A percentile compares a stretch with the other conserved stretches of the same genome.
phyloP scores from a whole-genome alignment of 2,888 invertebrate genomes.

The Criorhina ranunculi region DNA sequence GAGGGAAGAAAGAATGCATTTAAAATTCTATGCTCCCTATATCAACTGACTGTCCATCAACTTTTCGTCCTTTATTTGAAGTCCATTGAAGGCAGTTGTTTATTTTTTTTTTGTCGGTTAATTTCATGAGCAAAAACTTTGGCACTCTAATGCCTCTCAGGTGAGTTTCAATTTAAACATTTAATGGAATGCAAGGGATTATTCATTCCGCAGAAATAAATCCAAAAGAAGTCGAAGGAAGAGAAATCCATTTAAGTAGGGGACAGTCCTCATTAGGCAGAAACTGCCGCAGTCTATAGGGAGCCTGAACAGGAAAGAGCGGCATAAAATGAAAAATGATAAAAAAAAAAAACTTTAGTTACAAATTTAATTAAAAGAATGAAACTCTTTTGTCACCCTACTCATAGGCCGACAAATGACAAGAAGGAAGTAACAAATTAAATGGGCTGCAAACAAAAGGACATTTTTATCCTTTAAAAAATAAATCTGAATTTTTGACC shows the following conservation, averaged over 20 bases:
- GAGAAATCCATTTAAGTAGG: constrained; percentile 38
- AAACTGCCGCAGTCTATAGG: constrained; percentile 35
- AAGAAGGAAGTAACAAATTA: constrained; percentile 43
- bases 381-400: constrained; percentile 42
- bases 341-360: constrained; percentile 5
- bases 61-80: constrained; percentile 9
- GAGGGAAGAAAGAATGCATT: neutral
- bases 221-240: constrained; percentile 32
- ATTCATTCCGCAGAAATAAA: constrained; percentile 30
- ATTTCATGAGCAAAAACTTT: constrained; percentile 29
- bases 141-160: constrained; percentile 27
- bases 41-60: neutral
- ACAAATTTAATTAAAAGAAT: constrained; percentile 51
- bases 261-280: constrained; percentile 50
- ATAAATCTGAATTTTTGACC: neutral
- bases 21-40: neutral
- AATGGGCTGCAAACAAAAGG: constrained; percentile 20
- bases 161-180: constrained; percentile 54
- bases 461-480: neutral
- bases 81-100: constrained; percentile 5
- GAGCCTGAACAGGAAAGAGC: neutral
- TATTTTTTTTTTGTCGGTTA: constrained; percentile 20
- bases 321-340: neutral
- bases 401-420: neutral
- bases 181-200: constrained; percentile 47